Percentiles rank a stretch among this genome's conserved stretches.
phyloP scores from a whole-genome alignment of 2,113 vertebrate genomes.

The Chelonoidis abingdonii region DNA sequence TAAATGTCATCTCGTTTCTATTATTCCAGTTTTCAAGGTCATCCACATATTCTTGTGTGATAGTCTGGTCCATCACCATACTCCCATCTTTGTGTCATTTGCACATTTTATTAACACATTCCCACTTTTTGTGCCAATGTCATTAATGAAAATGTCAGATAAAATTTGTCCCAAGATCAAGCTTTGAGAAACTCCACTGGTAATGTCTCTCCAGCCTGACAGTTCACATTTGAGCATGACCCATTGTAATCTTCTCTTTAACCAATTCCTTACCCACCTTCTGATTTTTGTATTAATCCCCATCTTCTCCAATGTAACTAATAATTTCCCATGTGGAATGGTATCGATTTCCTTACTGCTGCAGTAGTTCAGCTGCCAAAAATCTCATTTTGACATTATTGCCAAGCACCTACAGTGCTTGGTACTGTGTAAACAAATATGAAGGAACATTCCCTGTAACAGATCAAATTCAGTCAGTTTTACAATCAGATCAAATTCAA shows the following conservation, averaged over 20 bases:
- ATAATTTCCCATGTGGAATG: not conserved
- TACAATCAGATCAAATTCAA: not conserved
- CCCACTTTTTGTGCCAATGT: not conserved
- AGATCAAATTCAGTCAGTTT: not conserved
- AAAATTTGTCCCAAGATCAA: not conserved
- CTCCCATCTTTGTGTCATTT: not conserved
- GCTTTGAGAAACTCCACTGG: not conserved
- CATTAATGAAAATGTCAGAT: not conserved
- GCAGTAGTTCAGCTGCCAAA: not conserved
- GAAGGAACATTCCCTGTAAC: not conserved
- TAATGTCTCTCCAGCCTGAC: not conserved
- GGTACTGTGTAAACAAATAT: not conserved
- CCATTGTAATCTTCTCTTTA: not conserved
- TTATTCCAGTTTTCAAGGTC: too few relatives aligned
- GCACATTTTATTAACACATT: too few relatives aligned
- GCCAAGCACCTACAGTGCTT: not conserved
- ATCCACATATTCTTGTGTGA: too few relatives aligned
- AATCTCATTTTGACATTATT: not conserved
- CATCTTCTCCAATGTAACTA: not conserved
- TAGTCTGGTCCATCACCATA: too few relatives aligned
- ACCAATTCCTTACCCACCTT: not conserved
- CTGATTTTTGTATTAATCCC: not conserved
- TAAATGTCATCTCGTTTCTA: too few relatives aligned
- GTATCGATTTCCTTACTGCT: not conserved
- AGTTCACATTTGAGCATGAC: not conserved